A percentile compares a stretch with the other conserved stretches of the same genome.
Conservation (phyloP, 2,113 vertebrate species). For the Antidorcas marsupialis region DNA sequence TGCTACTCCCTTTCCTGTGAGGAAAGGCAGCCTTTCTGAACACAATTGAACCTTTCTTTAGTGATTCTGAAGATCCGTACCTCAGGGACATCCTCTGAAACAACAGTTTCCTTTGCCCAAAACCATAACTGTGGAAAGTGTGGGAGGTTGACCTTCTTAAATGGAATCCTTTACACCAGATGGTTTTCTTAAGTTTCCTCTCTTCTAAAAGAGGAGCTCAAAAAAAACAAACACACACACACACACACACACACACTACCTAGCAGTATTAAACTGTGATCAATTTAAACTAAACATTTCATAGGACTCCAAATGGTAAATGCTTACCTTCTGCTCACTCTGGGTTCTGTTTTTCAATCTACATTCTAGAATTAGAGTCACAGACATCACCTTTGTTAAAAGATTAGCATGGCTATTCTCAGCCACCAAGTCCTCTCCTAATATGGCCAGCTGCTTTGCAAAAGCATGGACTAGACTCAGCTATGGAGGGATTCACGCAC, state of each 20-base stretch:
- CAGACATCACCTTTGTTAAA: not conserved
- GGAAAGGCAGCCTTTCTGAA: not conserved
- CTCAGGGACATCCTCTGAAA: not conserved
- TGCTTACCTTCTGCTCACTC: not conserved
- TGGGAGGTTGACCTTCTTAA: not conserved
- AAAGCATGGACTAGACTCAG: not conserved
- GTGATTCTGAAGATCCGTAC: not conserved
- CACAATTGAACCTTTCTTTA: slow-evolving; percentile 39
- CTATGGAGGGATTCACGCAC: not conserved
- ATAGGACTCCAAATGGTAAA: not conserved
- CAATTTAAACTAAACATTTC: slow-evolving; percentile 26
- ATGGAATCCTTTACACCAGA: not conserved
- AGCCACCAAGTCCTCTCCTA: slow-evolving; percentile 47
- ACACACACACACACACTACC: no score
- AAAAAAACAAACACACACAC: not conserved
- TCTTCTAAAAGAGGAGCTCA: not conserved
- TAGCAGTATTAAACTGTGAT: not conserved
- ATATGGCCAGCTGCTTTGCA: slow-evolving; percentile 52
- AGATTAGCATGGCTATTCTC: slow-evolving; percentile 13
- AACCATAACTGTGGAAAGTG: not conserved
- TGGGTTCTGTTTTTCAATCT: not conserved
- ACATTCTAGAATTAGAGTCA: not conserved
- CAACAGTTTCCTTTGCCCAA: slow-evolving; percentile 30
- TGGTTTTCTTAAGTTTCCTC: not conserved
- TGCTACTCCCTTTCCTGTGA: not conserved